These are phyloP conservation scores for Wiebesia pumilae DNA, from an alignment of 1,140 invertebrate genomes.

Conservation along the genomic window DNA sequence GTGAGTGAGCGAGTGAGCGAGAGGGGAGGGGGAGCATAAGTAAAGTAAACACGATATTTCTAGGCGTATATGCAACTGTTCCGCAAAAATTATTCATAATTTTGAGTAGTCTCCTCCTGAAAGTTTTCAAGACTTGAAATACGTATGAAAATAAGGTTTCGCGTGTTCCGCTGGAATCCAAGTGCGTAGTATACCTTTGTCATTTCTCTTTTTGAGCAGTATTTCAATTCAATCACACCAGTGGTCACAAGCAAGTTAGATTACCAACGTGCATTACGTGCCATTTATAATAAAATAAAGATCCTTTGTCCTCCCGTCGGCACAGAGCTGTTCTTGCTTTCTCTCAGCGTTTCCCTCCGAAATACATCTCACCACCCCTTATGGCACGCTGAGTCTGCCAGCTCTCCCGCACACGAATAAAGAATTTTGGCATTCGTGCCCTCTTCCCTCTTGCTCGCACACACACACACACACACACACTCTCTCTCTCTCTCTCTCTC, in stretches of 20 bases:
- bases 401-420: slow-evolving; percentile 19
- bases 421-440: slow-evolving; percentile 23
- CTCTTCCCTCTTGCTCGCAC: not conserved
- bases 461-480: not conserved
- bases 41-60: too few relatives aligned
- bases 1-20: too few relatives aligned
- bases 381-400: not conserved
- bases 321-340: not conserved
- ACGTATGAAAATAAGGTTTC: too few relatives aligned
- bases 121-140: too few relatives aligned
- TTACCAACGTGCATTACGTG: not conserved
- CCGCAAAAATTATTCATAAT: too few relatives aligned
- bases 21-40: too few relatives aligned
- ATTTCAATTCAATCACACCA: not conserved
- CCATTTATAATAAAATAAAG: slow-evolving; percentile 29
- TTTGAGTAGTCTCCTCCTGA: too few relatives aligned
- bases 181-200: not conserved
- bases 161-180: not conserved
- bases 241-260: not conserved
- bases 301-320: slow-evolving; percentile 11
- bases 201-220: not conserved
- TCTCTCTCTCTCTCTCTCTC: not conserved
- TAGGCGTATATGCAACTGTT: too few relatives aligned
- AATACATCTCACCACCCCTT: slow-evolving; percentile 18
- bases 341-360: slow-evolving; percentile 8